Base-by-base conservation (phyloP, 2,113 vertebrate genomes). In the Penelope pileata region DNA sequence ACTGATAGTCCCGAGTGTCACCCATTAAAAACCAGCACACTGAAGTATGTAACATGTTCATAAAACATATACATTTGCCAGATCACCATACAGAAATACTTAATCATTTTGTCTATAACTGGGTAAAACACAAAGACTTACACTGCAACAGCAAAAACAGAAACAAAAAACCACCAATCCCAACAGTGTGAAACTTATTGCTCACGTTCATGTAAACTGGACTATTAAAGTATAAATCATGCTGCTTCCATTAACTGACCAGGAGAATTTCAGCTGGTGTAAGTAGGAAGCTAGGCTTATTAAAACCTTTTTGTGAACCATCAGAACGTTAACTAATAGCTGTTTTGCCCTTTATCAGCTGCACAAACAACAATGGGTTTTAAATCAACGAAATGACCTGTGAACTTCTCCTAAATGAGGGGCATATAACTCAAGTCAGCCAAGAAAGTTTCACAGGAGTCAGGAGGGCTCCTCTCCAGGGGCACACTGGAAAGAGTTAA, bases 401-500 rank as follows among this genome's bases (percentile, higher is more conserved):
- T 86, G 83, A 94, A 94, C 79, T 74, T 19, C 77, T 82, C 74
- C 62, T 29, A 72, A 91, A 90, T 2, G 77, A 18, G 60, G 75
- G 48, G 38, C 29, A 81, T 27, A 47, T 66, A 81, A 94, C 90
- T 93, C 58, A 91, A 92, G 73, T 58, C 92, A 84, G 88, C 38
- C 60, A 29, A 64, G 80, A 26, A 91, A 92, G 83, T 86, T 93
- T 32, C 12, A 23, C 51, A 21, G 88, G 68, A 95, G 79, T 81
- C 82, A 68, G 51, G 76, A 92, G 80, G 70, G 92, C 78, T 95
- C 66, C 92, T 75, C 7, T 0, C 56, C 53, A 92, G 86, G 88
- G 91, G 92, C 91, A 93, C 94, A 96, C 60, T 93, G 95, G 86
- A 94, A 80, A 92, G 92, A 95, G 92, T 96, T 96, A 96, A 94